Evolutionary conservation across 2,797 vertebrate species (phyloP).

Genomic region (Tadarida brasiliensis): DNA sequence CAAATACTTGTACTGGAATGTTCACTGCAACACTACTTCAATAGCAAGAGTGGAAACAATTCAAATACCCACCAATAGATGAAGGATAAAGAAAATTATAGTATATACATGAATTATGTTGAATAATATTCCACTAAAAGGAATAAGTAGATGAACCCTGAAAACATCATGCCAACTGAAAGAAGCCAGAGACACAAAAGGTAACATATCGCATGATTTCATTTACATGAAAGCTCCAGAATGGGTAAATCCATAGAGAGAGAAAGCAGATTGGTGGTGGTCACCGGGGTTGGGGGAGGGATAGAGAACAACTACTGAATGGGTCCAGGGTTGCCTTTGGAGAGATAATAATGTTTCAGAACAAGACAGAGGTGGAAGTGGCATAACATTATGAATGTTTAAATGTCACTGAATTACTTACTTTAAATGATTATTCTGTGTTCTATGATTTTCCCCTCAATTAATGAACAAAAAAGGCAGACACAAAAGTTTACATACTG

Average conservation of each 20-base stretch:
- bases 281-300: too few relatives aligned
- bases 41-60: background rate
- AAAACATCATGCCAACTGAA: background rate
- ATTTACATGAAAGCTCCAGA: background rate
- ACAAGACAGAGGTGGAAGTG: background rate
- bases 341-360: conserved; percentile 34
- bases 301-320: background rate
- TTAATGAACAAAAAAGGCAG: conserved; percentile 19
- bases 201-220: background rate
- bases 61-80: background rate
- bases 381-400: conserved; percentile 21
- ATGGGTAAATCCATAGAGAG: background rate
- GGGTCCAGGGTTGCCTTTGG: background rate
- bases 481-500: background rate
- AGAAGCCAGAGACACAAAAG: background rate
- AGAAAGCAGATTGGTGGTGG: background rate
- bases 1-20: background rate
- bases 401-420: background rate
- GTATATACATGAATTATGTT: background rate
- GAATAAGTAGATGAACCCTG: background rate
- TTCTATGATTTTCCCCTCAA: conserved; percentile 17
- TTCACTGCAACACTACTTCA: conserved; percentile 35
- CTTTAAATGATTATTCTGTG: conserved; percentile 33
- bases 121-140: background rate
- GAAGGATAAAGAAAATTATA: background rate